Evolutionary conservation across 2,888 invertebrate genomes (phyloP).

Genomic region (Acleris sparsana): DNA sequence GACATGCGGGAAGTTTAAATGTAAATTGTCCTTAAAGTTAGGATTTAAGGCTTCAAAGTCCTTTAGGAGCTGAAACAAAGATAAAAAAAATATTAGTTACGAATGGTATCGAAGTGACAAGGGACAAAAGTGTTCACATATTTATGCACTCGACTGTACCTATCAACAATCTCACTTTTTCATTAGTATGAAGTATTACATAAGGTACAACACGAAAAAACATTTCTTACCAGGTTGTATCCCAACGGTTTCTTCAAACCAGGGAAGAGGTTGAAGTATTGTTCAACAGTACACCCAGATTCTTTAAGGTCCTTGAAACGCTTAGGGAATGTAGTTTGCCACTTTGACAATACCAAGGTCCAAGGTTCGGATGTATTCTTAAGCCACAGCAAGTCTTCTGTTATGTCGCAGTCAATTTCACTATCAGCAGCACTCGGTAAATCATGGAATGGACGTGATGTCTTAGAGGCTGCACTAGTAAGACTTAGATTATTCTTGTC

Average conservation of each 20-base stretch:
- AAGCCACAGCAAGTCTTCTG: background rate
- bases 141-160: too few species aligned
- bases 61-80: constrained; percentile 10
- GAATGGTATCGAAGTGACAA: background rate
- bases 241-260: constrained; percentile 2
- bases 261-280: background rate
- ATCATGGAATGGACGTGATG: background rate
- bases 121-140: background rate
- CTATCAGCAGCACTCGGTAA: background rate
- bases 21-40: constrained; percentile 2
- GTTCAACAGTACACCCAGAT: background rate
- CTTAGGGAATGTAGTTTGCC: background rate
- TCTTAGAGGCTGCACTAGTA: background rate
- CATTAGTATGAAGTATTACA: background rate
- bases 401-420: background rate
- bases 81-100: constrained; percentile 5
- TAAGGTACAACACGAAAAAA: background rate
- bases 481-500: background rate
- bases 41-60: constrained; percentile 5
- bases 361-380: background rate
- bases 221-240: constrained; percentile 3
- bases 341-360: background rate
- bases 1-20: constrained; percentile 6
- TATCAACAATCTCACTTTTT: background rate
- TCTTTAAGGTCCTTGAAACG: background rate